Percentiles rank a stretch among this genome's conserved stretches.
Conservation (phyloP, 2,888 invertebrate genomes). For the Zygogramma bicolorata region DNA sequence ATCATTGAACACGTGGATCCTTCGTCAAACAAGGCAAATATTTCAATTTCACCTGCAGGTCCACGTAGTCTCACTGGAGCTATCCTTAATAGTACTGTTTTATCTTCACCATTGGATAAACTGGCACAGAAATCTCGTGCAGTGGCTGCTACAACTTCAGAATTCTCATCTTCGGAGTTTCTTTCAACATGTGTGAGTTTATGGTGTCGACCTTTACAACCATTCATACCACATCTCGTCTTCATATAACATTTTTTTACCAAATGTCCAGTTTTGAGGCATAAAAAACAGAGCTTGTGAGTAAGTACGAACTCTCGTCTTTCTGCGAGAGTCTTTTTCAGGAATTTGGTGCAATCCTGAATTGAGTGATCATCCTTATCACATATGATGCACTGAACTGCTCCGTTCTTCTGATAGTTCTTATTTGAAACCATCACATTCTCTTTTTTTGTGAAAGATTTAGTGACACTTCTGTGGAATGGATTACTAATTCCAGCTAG, state of each 20-base stretch:
- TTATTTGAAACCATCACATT: conserved; percentile 10
- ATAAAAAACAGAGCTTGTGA: neutral
- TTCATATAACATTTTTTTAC: neutral
- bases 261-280: neutral
- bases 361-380: neutral
- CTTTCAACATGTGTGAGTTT: neutral
- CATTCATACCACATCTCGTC: too few species aligned
- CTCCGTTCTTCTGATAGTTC: neutral
- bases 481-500: conserved; percentile 14
- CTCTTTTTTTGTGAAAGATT: neutral
- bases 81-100: neutral
- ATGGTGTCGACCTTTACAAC: too few species aligned
- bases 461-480: neutral
- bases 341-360: neutral
- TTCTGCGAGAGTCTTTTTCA: neutral
- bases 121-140: neutral
- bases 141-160: neutral
- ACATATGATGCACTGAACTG: neutral
- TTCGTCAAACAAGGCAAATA: conserved; percentile 1
- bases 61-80: too few species aligned
- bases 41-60: conserved; percentile 7
- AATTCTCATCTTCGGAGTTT: neutral
- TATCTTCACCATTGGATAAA: neutral
- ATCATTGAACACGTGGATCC: conserved; percentile 9
- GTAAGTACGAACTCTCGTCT: neutral